These are phyloP conservation scores for Alaudala cheleensis DNA, from an alignment of 2,113 vertebrate genomes.

Conservation along the genomic window DNA sequence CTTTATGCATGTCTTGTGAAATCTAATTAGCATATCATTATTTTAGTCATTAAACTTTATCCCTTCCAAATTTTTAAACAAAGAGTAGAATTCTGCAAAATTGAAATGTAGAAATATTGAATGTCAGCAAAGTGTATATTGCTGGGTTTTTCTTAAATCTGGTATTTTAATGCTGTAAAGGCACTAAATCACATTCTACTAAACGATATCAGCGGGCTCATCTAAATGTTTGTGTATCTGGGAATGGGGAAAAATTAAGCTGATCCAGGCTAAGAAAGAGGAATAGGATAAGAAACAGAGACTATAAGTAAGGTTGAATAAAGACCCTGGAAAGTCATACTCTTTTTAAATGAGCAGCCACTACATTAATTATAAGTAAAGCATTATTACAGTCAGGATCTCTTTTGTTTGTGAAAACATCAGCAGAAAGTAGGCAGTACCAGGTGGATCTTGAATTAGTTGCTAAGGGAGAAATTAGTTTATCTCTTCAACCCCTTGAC, in stretches of 20 bases:
- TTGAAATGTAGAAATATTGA: neutral
- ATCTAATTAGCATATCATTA: neutral
- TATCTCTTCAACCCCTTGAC: neutral
- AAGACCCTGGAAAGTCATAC: neutral
- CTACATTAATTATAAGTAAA: neutral
- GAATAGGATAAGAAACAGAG: neutral
- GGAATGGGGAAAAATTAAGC: neutral
- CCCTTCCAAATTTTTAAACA: neutral
- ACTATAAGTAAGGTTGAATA: neutral
- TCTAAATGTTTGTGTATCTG: neutral
- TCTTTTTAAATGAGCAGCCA: neutral
- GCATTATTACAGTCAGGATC: neutral
- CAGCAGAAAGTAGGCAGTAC: neutral
- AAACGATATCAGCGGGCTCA: neutral
- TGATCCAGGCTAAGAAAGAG: neutral
- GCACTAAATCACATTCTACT: neutral
- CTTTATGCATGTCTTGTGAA: neutral
- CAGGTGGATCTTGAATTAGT: neutral
- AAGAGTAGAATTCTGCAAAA: neutral
- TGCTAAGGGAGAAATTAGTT: neutral
- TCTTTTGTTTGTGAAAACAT: neutral
- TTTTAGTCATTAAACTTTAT: neutral
- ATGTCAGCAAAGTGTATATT: neutral
- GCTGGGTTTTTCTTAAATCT: neutral
- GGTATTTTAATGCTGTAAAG: neutral